phyloP scores from a whole-genome alignment of 2,888 invertebrate species.

The Parnassius orleans region DNA sequence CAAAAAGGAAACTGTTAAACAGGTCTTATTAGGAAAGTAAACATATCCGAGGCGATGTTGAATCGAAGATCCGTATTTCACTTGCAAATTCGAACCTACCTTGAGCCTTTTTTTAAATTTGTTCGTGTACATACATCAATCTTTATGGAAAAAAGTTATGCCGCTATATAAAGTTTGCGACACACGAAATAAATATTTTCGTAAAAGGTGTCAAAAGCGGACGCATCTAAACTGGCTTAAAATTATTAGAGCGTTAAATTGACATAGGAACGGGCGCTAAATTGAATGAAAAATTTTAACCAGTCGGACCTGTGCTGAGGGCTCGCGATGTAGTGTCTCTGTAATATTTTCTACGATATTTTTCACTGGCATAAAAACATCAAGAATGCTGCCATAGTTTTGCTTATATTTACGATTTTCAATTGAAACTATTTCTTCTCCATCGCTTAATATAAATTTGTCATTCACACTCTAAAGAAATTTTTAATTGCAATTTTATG shows the following conservation, averaged over 20 bases:
- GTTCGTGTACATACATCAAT: conserved; percentile 26
- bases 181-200: conserved; percentile 27
- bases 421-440: background rate
- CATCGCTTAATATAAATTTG: too few relatives aligned
- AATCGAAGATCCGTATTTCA: conserved; percentile 25
- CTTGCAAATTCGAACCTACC: conserved; percentile 23
- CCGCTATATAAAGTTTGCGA: conserved; percentile 21
- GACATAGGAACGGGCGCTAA: background rate
- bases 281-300: conserved; percentile 1
- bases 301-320: background rate
- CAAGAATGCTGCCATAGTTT: background rate
- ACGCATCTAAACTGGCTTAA: conserved; percentile 19
- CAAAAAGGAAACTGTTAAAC: background rate
- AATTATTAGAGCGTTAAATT: background rate
- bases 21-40: conserved; percentile 11
- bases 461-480: too few relatives aligned
- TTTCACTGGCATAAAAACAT: background rate
- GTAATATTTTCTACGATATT: background rate
- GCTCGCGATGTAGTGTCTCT: background rate
- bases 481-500: too few relatives aligned
- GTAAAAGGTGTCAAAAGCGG: conserved; percentile 19
- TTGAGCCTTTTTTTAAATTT: conserved; percentile 18
- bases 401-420: background rate
- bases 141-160: conserved; percentile 21
- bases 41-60: conserved; percentile 23